Conservation (phyloP, 2,888 invertebrate genomes). For the Bhutanitis thaidina region DNA sequence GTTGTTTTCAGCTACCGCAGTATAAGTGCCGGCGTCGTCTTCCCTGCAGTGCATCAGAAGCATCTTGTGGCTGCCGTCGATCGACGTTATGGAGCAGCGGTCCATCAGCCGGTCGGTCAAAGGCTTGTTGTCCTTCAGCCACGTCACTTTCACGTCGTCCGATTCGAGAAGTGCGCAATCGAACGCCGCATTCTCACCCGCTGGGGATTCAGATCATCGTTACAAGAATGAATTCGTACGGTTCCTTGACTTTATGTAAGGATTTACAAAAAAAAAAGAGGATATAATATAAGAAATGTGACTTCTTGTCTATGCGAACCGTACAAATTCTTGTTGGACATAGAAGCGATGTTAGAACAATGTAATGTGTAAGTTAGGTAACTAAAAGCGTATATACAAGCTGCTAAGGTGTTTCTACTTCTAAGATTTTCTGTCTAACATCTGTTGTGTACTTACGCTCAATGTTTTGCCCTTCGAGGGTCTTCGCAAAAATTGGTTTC, state of each 20-base stretch:
- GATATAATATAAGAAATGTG: background rate
- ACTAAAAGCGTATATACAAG: slow-evolving; percentile 76
- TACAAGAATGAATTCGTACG: slow-evolving; percentile 54
- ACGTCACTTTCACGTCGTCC: slow-evolving; percentile 84
- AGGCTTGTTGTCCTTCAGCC: slow-evolving; percentile 94
- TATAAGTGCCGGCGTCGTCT: slow-evolving; percentile 93
- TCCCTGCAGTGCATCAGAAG: slow-evolving; percentile 87
- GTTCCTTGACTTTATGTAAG: slow-evolving; percentile 18
- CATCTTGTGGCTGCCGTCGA: slow-evolving; percentile 82
- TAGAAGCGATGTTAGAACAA: slow-evolving; percentile 60
- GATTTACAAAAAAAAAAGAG: too few species aligned
- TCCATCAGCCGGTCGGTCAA: slow-evolving; percentile 87
- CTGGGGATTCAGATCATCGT: slow-evolving; percentile 76
- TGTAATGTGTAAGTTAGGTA: slow-evolving; percentile 67
- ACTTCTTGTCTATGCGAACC: slow-evolving; percentile 17
- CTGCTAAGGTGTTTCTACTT: slow-evolving; percentile 61
- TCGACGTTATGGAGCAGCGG: slow-evolving; percentile 82
- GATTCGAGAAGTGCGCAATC: slow-evolving; percentile 85
- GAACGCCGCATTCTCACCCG: slow-evolving; percentile 90
- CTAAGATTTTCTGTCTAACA: slow-evolving; percentile 33
- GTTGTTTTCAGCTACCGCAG: slow-evolving; percentile 90
- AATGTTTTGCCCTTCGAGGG: slow-evolving; percentile 87
- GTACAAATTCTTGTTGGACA: slow-evolving; percentile 51
- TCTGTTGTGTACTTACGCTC: slow-evolving; percentile 85
- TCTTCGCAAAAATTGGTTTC: slow-evolving; percentile 86